These are phyloP conservation scores for Acropternis orthonyx DNA, from an alignment of 2,797 vertebrate species.

Conservation along the genomic window DNA sequence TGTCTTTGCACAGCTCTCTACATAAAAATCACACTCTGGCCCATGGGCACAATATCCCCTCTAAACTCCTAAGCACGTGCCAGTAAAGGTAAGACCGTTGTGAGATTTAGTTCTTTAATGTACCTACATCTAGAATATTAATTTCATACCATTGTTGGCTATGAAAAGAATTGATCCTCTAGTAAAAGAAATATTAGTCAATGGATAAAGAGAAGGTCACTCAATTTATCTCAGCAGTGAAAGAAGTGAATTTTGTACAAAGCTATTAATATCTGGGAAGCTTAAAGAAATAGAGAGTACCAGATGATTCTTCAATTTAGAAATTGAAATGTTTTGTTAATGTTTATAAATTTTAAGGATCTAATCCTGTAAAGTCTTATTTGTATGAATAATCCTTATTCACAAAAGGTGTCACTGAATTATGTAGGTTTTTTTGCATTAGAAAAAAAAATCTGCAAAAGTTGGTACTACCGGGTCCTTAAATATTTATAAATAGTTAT, in stretches of 20 bases:
- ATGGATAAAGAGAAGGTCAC: conserved; percentile 7
- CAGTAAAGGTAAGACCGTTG: not conserved
- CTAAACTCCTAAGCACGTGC: not conserved
- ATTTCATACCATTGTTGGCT: not conserved
- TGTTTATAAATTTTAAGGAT: conserved; percentile 23
- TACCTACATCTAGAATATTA: not conserved
- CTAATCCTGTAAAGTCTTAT: not conserved
- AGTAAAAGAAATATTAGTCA: conserved; percentile 20
- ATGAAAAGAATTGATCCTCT: not conserved
- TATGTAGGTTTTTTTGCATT: not conserved
- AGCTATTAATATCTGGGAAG: not conserved
- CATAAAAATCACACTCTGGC: not conserved
- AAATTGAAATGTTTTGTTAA: conserved; percentile 1
- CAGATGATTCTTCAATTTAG: conserved; percentile 8
- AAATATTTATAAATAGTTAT: conserved; percentile 42
- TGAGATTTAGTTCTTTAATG: not conserved
- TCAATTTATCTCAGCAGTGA: not conserved
- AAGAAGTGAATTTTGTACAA: conserved; percentile 5
- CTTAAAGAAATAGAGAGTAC: not conserved
- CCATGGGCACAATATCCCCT: not conserved
- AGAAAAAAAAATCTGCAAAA: not conserved
- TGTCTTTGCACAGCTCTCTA: not conserved
- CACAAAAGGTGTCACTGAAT: not conserved
- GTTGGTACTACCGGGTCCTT: not conserved
- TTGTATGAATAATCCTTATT: not conserved